Base-by-base conservation (phyloP, 2,797 vertebrate genomes). In the Luscinia luscinia region DNA sequence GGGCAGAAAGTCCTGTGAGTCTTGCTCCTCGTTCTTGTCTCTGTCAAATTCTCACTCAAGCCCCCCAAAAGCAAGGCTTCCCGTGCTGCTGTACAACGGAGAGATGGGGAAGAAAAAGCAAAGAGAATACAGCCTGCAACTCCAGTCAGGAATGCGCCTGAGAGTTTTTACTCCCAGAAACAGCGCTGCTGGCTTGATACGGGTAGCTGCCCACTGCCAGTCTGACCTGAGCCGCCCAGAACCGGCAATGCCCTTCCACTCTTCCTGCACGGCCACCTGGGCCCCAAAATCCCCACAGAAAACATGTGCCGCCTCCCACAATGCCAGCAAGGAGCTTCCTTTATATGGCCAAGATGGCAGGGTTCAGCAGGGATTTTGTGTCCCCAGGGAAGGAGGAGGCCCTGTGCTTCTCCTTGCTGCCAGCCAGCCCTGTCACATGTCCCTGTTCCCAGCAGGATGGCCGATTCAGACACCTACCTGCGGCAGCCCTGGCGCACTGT, bases 401-500 rank as follows among this genome's bases (percentile, higher is more conserved):
- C 41, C 36, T 0, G 0, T 41, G 70, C 51, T 41, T 28, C 13
- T 69, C 34, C 16, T 41, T 0, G 0, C 54, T 59, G 30, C 61
- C 19, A 22, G 27, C 57, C 61, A 78, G 48, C 15, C 4, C 5
- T 57, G 15, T 4, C 4, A 5, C 8, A 0, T 2, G 3, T 45
- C n/a, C 46, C 40, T 2, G 3, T 69, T 3, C 34, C 30, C 28
- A 6, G 8, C 87, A 92, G 95, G 68, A 98, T 98, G 97, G 43
- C 28, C 0, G 4, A 52, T 3, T 1, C 6, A 0, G 83, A 95
- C 24, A 10, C 67, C 4, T 45, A 91, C 26, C 5, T 95, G 54
- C 82, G 97, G 18, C 95, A 96, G 84, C 94, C 96, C 32, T 95
- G 95, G 36, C 36, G 14, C 64, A 67, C 7, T 0, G 82, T 98